Base-by-base conservation (phyloP, 2,888 invertebrate species). In the Xestia ashworthii region DNA sequence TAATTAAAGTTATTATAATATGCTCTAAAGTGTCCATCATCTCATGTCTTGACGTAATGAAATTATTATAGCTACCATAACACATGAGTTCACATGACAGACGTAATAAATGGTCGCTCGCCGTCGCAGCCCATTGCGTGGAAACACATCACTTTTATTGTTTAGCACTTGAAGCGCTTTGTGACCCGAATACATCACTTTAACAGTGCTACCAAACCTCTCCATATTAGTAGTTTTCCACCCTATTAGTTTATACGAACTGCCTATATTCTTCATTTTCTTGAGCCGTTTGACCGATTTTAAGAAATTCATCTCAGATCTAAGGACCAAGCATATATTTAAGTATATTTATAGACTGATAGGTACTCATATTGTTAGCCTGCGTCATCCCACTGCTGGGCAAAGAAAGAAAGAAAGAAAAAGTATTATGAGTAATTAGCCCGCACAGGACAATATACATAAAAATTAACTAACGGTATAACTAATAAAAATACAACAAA, bases 171-270 rank as follows among this genome's bases (percentile, higher is more conserved):
- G 50, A 82, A 75, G 53, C 70, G 77, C 74, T 81, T 82, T 84
- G 78, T 86, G 88, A 82, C 79, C 86, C 72, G 76, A 87, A 87
- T 79, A 83, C 67, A 82, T 87, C 82, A 74, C 69, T 82, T 77
- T 78, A 76, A 76, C 60, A 75, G 64, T 69, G 38, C 41, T 48
- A 70, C 67, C 50, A 46, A 71, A 71, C 41, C 62, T 80, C 62
- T 74, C 50, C 60, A 62, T 68, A 58, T 66, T 74, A 58, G 67
- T 80, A 74, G 74, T 74, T 70, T 80, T 75, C 65, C 67, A 38
- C 32, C 3, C 38, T 71, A 69, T 71, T 41, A 38, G 25, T 70
- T n/a, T 50, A 64, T 44, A 65, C n/a, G 25, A 38, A 25, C 71
- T 78, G 50, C 44, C n/a, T 25, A 22, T 3, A 44, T n/a, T 38